phyloP scores from a whole-genome alignment of 2,888 invertebrate genomes.

The Microdon myrmicae region DNA sequence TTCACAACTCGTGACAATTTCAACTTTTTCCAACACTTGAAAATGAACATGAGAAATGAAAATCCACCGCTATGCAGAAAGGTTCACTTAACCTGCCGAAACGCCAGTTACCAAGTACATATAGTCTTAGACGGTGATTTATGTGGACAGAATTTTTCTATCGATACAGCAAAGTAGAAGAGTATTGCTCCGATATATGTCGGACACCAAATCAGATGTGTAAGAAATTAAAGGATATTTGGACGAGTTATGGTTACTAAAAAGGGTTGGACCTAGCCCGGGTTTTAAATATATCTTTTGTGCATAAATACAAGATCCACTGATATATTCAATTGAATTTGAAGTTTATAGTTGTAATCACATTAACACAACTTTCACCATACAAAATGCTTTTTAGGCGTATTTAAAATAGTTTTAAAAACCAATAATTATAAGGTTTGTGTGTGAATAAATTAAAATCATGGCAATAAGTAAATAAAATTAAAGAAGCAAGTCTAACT shows the following conservation, averaged over 20 bases:
- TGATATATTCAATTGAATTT: too few relatives aligned
- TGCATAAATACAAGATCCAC: too few relatives aligned
- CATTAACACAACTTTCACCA: too few relatives aligned
- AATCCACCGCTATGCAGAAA: slow-evolving; percentile 95
- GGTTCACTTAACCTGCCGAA: slow-evolving; percentile 96
- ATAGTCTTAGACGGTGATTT: slow-evolving; percentile 99
- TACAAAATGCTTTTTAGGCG: too few relatives aligned
- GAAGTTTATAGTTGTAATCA: too few relatives aligned
- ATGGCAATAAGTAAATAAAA: too few relatives aligned
- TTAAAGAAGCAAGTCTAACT: too few relatives aligned
- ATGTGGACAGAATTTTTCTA: slow-evolving; percentile 97
- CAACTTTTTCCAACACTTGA: slow-evolving; percentile 98
- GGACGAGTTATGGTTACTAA: slow-evolving; percentile 99
- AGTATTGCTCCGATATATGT: slow-evolving; percentile 94
- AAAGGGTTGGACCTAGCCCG: slow-evolving; percentile 48
- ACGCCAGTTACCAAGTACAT: slow-evolving; percentile 93
- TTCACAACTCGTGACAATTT: slow-evolving; percentile 97
- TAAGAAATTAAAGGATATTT: slow-evolving; percentile 97
- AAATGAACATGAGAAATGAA: slow-evolving; percentile 99
- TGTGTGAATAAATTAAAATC: too few relatives aligned
- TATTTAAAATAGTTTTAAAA: too few relatives aligned
- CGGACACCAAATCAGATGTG: slow-evolving; percentile 96
- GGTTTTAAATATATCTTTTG: too few relatives aligned
- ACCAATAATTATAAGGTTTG: too few relatives aligned
- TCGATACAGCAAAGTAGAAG: slow-evolving; percentile 94